A percentile compares a stretch with the other conserved stretches of the same genome.
Evolutionary conservation across 2,113 vertebrate species (phyloP).

Genomic region (human (Homo sapiens)): DNA sequence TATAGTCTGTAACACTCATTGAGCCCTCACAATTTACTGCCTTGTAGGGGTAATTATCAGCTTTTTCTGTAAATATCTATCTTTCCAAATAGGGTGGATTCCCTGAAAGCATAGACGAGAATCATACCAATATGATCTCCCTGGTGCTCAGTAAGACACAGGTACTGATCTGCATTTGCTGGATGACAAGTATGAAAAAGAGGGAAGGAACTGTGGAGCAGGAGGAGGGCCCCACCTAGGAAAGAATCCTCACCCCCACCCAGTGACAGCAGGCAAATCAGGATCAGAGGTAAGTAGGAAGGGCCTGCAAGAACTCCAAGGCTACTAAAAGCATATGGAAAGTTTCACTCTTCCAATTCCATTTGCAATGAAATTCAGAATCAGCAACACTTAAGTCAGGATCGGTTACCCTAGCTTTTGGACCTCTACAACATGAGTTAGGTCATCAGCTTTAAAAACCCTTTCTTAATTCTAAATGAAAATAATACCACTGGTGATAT

Average conservation of each 20-base stretch:
- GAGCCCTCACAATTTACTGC: neutral
- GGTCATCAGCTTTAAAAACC: constrained; percentile 15
- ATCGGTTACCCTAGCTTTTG: neutral
- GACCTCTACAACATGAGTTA: neutral
- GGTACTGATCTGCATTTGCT: neutral
- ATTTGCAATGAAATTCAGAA: constrained; percentile 38
- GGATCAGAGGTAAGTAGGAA: neutral
- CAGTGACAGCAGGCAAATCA: neutral
- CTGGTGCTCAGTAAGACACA: neutral
- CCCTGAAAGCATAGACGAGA: neutral
- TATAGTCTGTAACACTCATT: neutral
- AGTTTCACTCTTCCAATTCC: neutral
- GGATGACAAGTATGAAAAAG: neutral
- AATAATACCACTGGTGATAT: constrained; percentile 15
- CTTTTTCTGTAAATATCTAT: neutral
- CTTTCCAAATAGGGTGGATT: neutral
- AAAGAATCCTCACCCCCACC: neutral
- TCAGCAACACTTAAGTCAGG: neutral
- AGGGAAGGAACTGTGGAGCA: neutral
- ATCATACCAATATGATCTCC: neutral
- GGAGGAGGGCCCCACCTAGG: neutral
- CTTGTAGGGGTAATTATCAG: neutral
- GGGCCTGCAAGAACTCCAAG: neutral
- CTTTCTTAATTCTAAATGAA: neutral
- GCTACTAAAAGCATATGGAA: neutral